These are phyloP conservation scores for Tipula unca DNA, from an alignment of 2,888 invertebrate species.

Conservation along the genomic window DNA sequence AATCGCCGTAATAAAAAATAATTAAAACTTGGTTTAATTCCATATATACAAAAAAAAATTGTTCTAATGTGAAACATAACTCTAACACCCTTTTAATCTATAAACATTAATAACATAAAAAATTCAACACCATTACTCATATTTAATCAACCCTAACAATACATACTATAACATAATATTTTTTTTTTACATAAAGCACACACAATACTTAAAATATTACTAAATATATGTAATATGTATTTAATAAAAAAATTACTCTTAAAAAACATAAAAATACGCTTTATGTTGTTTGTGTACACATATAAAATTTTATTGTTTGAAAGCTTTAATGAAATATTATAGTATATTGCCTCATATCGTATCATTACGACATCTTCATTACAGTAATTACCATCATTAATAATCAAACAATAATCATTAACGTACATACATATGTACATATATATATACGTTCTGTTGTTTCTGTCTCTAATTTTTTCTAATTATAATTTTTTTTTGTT, in stretches of 20 bases:
- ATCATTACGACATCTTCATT: background rate
- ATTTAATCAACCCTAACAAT: conserved; percentile 1
- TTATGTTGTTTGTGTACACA: background rate
- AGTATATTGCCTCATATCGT: background rate
- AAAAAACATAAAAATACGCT: background rate
- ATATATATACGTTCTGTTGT: background rate
- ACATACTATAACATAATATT: too few species aligned
- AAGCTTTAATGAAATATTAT: background rate
- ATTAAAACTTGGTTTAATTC: background rate
- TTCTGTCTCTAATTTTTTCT: background rate
- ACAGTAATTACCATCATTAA: conserved; percentile 8
- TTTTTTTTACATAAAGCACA: background rate
- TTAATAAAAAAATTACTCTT: background rate
- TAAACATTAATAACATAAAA: background rate
- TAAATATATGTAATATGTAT: background rate
- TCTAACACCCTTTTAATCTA: conserved; percentile 8
- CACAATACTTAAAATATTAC: background rate
- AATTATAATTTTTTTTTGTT: background rate
- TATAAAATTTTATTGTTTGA: background rate
- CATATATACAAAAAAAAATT: background rate
- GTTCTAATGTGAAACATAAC: background rate
- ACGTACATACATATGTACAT: too few species aligned
- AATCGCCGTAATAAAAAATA: conserved; percentile 2
- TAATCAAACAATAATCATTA: background rate
- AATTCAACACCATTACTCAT: background rate